A percentile compares a stretch with the other conserved stretches of the same genome.
Conservation (phyloP, 2,113 vertebrate genomes). For the Mus spicilegus region DNA sequence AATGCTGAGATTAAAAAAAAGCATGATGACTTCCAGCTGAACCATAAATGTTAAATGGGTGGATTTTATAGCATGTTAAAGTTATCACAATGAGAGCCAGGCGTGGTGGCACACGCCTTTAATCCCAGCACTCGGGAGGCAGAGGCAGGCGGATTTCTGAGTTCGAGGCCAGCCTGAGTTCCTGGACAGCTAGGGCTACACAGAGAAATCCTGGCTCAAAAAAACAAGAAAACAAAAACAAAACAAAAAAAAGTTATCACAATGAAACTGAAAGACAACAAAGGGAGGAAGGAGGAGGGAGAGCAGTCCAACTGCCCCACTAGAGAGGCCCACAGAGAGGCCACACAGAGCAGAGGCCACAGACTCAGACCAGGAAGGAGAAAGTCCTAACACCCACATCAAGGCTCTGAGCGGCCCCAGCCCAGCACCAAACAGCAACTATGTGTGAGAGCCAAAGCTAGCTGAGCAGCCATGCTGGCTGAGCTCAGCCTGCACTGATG, state of each 20-base stretch:
- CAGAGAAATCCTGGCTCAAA: too few relatives aligned
- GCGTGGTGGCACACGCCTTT: too few relatives aligned
- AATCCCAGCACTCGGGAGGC: too few relatives aligned
- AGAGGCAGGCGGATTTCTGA: too few relatives aligned
- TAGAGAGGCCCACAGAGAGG: not conserved
- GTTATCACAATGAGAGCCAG: not conserved
- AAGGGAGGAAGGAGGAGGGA: too few relatives aligned
- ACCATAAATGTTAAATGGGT: not conserved
- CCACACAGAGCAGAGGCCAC: not conserved
- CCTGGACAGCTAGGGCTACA: too few relatives aligned
- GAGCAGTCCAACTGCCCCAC: not conserved
- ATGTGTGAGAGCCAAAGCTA: not conserved
- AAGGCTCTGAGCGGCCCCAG: not conserved
- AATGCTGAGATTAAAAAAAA: not conserved
- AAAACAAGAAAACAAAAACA: too few relatives aligned
- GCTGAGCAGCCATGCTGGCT: not conserved
- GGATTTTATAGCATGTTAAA: not conserved
- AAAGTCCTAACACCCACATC: not conserved
- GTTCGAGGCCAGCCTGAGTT: too few relatives aligned
- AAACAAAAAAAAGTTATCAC: not conserved
- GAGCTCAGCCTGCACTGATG: not conserved
- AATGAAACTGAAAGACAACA: not conserved
- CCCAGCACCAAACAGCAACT: not conserved
- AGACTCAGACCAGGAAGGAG: not conserved
- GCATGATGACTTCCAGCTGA: not conserved